Evolutionary conservation across 1,140 invertebrate genomes (phyloP), one percentile per base, ranked within the genome.

Genomic region (Idris sp.): DNA sequence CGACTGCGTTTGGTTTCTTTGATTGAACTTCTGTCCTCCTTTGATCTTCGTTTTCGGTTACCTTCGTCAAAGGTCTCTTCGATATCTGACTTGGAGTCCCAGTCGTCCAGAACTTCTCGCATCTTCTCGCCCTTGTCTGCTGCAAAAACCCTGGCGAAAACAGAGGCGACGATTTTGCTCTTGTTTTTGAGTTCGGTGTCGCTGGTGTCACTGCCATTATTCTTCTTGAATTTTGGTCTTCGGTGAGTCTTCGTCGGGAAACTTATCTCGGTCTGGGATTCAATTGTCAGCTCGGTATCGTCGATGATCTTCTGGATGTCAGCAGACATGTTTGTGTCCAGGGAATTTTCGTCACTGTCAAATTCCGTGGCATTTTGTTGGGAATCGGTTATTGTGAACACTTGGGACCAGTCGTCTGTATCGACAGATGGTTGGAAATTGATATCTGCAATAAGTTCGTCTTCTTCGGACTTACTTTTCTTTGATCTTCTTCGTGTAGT

Each of bases 21-120:
- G n/a, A n/a, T n/a, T n/a, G n/a, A n/a, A n/a, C n/a, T n/a, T n/a
- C 25, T 46, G 1, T 0, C 14, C 6, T 1, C 5, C 1, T 49
- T n/a, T n/a, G n/a, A n/a, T n/a, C n/a, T n/a, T n/a, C n/a, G n/a
- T n/a, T n/a, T n/a, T n/a, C n/a, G n/a, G n/a, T n/a, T n/a, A n/a
- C 40, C 22, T 41, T 69, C 33, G 5, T 25, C 15, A 0, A 11
- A 1, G 4, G 4, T 7, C 35, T 77, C 33, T 4, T 61, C 54
- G 3, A 13, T 15, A n/a, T 84, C 85, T 0, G 84, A 86, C 4
- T 81, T 81, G 0, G 81, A 84, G 2, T 86, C 80, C 84, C 85
- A 86, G 16, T 86, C 85, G 5, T 87, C 83, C n/a, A 86, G 14
- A 2, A 87, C 85, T n/a, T 86, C 83, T 6, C 82, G 82, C 0